Evolutionary conservation across 2,888 invertebrate genomes (phyloP).

Genomic region (Drosophila antonietae): DNA sequence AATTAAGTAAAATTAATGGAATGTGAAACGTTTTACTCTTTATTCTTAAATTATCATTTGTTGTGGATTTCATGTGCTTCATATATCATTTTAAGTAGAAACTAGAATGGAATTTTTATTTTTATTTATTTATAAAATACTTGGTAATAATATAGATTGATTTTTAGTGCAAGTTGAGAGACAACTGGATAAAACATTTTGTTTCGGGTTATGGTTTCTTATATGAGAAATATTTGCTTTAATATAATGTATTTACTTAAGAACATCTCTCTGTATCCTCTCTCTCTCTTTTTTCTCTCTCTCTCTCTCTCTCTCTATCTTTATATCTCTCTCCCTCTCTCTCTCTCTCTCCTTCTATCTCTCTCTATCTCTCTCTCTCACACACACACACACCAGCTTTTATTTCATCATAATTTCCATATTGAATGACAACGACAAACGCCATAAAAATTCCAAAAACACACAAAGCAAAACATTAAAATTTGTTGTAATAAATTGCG

Average conservation of each 20-base stretch:
- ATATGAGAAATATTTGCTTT: no score
- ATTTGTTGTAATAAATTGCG: slow-evolving; percentile 81
- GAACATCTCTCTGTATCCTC: not conserved
- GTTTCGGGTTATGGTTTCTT: not conserved
- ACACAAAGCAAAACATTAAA: slow-evolving; percentile 73
- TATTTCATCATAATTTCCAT: slow-evolving; percentile 37
- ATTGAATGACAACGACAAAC: slow-evolving; percentile 45
- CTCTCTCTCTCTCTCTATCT: no score
- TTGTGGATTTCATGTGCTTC: not conserved
- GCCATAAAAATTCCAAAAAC: slow-evolving; percentile 72
- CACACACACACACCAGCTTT: no score
- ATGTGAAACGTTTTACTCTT: not conserved
- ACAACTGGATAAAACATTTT: no score
- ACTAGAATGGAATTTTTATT: not conserved
- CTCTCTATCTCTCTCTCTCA: not conserved
- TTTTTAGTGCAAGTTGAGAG: no score
- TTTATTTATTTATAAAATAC: not conserved
- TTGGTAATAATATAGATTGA: no score
- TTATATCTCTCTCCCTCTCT: not conserved
- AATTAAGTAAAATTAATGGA: slow-evolving; percentile 1
- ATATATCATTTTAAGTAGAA: not conserved
- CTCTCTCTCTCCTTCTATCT: not conserved
- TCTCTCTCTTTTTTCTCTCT: no score
- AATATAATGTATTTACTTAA: no score
- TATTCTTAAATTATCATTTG: not conserved